phyloP scores from a whole-genome alignment of 2,113 vertebrate species.

The Melierax canorus region DNA sequence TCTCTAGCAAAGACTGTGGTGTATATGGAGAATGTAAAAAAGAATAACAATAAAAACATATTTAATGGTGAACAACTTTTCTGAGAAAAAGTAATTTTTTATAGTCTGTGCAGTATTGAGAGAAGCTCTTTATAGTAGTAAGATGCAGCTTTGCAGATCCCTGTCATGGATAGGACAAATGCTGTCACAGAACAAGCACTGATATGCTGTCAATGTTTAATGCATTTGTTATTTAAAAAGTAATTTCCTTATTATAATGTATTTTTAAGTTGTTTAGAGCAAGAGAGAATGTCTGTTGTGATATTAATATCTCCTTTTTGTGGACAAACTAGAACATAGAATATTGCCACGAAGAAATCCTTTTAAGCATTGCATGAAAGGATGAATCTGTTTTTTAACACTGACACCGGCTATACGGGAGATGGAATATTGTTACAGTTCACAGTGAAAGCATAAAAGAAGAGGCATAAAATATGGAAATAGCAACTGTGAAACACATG shows the following conservation, averaged over 20 bases:
- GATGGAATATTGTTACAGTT: not conserved
- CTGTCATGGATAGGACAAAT: not conserved
- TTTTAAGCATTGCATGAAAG: not conserved
- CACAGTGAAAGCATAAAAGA: not conserved
- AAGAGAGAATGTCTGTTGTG: not conserved
- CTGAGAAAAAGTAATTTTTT: not conserved
- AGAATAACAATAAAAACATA: not conserved
- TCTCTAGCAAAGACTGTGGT: not conserved
- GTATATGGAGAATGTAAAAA: not conserved
- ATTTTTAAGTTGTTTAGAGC: constrained; percentile 27
- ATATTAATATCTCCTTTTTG: constrained; percentile 46
- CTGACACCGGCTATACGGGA: not conserved
- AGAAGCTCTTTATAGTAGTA: not conserved
- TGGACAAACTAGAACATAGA: constrained; percentile 3
- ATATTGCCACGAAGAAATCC: not conserved
- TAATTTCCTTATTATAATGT: constrained; percentile 33
- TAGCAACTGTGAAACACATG: not conserved
- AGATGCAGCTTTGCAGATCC: constrained; percentile 22
- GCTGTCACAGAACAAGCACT: not conserved
- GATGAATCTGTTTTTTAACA: not conserved
- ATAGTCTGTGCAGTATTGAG: not conserved
- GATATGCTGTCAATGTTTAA: constrained; percentile 11
- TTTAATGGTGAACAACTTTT: not conserved
- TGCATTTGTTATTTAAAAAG: constrained; percentile 40
- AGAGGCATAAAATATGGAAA: not conserved